Evolutionary conservation across 2,888 invertebrate genomes (phyloP).

Genomic region (Augiades crinisus): DNA sequence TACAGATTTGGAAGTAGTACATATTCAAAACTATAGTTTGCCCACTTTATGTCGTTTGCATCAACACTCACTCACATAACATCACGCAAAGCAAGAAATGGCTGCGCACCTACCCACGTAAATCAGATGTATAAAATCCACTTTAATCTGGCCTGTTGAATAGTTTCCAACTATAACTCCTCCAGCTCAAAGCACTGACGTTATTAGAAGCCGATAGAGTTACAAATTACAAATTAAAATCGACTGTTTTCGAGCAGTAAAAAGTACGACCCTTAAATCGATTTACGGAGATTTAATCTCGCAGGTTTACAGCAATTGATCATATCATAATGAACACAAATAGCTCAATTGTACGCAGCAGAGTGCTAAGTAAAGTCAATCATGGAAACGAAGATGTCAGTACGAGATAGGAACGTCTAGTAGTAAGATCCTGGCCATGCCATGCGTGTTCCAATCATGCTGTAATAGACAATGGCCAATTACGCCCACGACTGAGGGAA

Average conservation of each 20-base stretch:
- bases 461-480: background rate
- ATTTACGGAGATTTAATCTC: background rate
- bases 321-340: background rate
- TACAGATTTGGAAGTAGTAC: background rate
- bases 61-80: background rate
- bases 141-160: background rate
- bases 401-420: background rate
- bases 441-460: background rate
- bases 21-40: background rate
- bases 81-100: background rate
- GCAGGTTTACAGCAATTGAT: background rate
- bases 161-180: background rate
- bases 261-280: background rate
- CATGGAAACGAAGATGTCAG: background rate
- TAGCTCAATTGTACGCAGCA: background rate
- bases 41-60: background rate
- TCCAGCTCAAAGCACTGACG: background rate
- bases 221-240: constrained; percentile 2
- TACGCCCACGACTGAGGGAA: background rate
- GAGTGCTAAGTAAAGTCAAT: background rate
- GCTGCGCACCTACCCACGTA: no score
- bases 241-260: constrained; percentile 4
- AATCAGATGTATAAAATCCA: background rate
- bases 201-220: background rate
- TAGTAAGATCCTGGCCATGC: background rate